These are phyloP conservation scores for Pelochelys cantorii DNA, from an alignment of 2,797 vertebrate genomes.

Conservation along the genomic window DNA sequence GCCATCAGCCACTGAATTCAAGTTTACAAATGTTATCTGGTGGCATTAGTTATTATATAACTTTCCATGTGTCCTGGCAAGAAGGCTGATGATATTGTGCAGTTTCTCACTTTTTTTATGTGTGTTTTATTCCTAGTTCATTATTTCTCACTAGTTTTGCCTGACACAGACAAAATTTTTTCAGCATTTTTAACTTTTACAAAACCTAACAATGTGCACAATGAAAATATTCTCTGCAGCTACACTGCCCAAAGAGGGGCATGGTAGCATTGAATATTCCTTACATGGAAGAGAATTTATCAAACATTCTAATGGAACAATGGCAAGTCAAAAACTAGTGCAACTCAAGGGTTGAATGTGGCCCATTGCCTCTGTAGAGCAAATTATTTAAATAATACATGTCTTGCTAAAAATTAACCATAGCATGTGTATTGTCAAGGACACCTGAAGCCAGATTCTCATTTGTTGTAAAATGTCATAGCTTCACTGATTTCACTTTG, in stretches of 20 bases:
- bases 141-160: not conserved
- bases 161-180: not conserved
- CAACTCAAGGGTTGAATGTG: not conserved
- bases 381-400: not conserved
- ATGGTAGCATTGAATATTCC: not conserved
- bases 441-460: not conserved
- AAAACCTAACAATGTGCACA: not conserved
- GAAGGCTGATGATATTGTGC: not conserved
- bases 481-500: not conserved
- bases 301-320: not conserved
- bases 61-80: not conserved
- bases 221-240: not conserved
- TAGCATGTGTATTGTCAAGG: not conserved
- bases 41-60: fast-evolving
- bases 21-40: not conserved
- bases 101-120: not conserved
- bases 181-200: not conserved
- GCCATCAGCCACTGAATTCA: not conserved
- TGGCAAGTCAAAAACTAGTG: not conserved
- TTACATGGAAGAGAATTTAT: not conserved
- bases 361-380: not conserved
- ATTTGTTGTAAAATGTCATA: not conserved
- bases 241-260: too few relatives aligned
- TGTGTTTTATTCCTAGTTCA: not conserved
- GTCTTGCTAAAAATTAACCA: not conserved